phyloP scores from a whole-genome alignment of 2,797 vertebrate genomes.

The Acanthiza pusilla region DNA sequence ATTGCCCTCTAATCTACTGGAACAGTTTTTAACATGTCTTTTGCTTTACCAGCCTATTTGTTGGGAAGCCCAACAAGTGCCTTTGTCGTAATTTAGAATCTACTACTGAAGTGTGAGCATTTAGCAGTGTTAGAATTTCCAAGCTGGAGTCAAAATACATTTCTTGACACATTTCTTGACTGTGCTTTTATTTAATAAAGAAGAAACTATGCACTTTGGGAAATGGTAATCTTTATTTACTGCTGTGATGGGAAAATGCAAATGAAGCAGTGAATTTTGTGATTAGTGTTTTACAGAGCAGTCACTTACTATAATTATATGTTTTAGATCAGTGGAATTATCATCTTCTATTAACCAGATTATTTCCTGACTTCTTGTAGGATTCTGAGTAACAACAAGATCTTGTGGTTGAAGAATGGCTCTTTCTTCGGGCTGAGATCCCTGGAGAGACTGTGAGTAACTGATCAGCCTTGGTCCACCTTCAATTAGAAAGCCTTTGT shows the following conservation, averaged over 20 bases:
- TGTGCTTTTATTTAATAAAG: neutral
- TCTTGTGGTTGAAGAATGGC: slow-evolving; percentile 81
- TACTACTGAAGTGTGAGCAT: neutral
- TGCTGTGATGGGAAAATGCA: slow-evolving; percentile 21
- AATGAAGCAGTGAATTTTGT: slow-evolving; percentile 33
- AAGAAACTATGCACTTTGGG: neutral
- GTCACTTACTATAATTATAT: slow-evolving; percentile 13
- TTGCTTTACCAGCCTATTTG: neutral
- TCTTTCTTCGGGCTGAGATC: slow-evolving; percentile 83
- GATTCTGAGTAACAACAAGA: slow-evolving; percentile 88
- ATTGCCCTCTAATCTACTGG: neutral
- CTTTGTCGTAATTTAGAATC: neutral
- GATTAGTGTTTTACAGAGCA: slow-evolving; percentile 38
- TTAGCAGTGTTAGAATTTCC: neutral
- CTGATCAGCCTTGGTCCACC: neutral
- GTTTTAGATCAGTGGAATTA: slow-evolving; percentile 45
- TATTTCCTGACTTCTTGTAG: slow-evolving; percentile 70
- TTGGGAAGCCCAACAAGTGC: neutral
- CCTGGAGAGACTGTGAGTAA: slow-evolving; percentile 91
- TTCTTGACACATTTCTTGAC: neutral
- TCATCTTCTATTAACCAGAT: slow-evolving; percentile 9
- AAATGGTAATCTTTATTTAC: slow-evolving; percentile 35
- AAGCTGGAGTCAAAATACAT: neutral
- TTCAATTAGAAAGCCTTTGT: neutral
- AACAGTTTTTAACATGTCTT: neutral